A percentile compares a stretch with the other conserved stretches of the same genome.
Evolutionary conservation across 2,113 vertebrate genomes (phyloP).

Genomic region (Pachypanchax playfairii): DNA sequence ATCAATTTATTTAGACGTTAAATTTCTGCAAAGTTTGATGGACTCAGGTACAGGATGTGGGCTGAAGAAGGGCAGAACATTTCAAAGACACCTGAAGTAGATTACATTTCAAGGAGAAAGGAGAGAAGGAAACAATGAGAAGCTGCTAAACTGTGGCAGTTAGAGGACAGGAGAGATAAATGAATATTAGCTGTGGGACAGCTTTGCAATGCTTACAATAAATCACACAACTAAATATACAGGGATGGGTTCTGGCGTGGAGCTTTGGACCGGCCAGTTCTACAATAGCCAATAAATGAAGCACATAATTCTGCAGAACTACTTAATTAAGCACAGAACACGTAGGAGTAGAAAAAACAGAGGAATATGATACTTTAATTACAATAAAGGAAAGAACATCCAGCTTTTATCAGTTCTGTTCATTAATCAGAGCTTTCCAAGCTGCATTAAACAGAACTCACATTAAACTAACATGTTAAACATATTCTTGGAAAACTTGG

Average conservation of each 20-base stretch:
- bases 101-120: slow-evolving; percentile 35
- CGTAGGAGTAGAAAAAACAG: neutral
- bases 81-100: slow-evolving; percentile 47
- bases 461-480: neutral
- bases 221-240: slow-evolving; percentile 46
- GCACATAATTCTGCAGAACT: slow-evolving; percentile 18
- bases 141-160: slow-evolving; percentile 34
- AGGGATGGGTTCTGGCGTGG: slow-evolving; percentile 13
- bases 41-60: slow-evolving; percentile 13
- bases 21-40: slow-evolving; percentile 17
- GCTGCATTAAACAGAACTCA: neutral
- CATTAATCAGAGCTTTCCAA: neutral
- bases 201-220: slow-evolving; percentile 36
- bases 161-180: slow-evolving; percentile 33
- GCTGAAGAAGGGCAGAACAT: slow-evolving; percentile 19
- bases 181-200: no score
- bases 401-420: neutral
- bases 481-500: neutral
- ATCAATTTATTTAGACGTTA: slow-evolving; percentile 23
- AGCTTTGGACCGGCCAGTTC: neutral
- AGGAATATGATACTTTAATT: neutral
- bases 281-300: slow-evolving; percentile 28
- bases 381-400: slow-evolving; percentile 1
- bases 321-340: slow-evolving; percentile 3
- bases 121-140: slow-evolving; percentile 10